Evolutionary conservation across 2,113 vertebrate genomes (phyloP).

Genomic region (Dermatemys mawii): DNA sequence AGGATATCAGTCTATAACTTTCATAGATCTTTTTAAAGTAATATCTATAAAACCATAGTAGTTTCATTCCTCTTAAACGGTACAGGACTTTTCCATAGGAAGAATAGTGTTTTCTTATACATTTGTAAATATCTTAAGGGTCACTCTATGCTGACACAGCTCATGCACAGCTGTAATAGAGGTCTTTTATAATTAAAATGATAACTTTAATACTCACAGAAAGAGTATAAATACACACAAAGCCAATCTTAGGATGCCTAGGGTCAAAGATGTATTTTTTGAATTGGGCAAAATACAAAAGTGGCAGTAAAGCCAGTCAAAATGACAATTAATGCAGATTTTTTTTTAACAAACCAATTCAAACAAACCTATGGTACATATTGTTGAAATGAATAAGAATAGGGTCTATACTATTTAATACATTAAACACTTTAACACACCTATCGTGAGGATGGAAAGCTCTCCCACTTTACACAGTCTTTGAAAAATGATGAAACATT

Average conservation of each 20-base stretch:
- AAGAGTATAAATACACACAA: not conserved
- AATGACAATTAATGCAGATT: not conserved
- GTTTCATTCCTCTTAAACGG: not conserved
- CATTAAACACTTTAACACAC: not conserved
- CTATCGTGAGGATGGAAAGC: not conserved
- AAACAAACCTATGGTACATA: rapidly evolving
- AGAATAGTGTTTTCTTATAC: not conserved
- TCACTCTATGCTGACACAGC: not conserved
- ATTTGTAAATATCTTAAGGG: not conserved
- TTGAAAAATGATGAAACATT: not conserved
- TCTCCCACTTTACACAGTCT: not conserved
- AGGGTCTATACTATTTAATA: not conserved
- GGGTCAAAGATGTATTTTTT: not conserved
- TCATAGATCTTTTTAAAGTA: no score
- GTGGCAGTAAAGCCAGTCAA: not conserved
- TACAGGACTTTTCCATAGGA: not conserved
- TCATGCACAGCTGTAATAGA: not conserved
- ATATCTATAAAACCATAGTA: not conserved
- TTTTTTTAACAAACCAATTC: not conserved
- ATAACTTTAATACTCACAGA: not conserved
- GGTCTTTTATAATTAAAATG: not conserved
- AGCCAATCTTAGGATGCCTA: not conserved
- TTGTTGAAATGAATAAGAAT: not conserved
- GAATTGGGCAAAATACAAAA: not conserved
- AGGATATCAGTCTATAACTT: no score